Percentiles rank a stretch among this genome's conserved stretches.
Evolutionary conservation across 2,797 vertebrate species (phyloP).

Genomic region (Dicrostonyx torquatus): DNA sequence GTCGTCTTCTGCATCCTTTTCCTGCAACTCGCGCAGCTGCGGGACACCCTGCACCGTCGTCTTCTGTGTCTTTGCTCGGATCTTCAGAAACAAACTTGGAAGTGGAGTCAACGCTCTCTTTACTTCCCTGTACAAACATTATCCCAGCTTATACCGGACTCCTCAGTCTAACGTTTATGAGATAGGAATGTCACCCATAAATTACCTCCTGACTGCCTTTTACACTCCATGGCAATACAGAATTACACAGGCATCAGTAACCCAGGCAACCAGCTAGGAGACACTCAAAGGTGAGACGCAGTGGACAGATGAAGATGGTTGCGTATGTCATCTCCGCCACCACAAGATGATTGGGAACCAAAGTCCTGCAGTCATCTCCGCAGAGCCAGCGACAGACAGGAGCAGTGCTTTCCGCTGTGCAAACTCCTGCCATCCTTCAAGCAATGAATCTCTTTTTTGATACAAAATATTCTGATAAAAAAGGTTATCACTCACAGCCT

Average conservation of each 20-base stretch:
- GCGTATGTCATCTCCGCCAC: neutral
- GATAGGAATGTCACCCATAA: neutral
- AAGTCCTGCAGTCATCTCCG: neutral
- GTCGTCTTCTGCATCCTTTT: neutral
- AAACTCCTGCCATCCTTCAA: neutral
- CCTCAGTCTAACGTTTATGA: slow-evolving; percentile 1
- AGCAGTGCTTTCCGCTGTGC: neutral
- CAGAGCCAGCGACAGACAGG: neutral
- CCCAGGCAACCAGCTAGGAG: neutral
- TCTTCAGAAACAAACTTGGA: neutral
- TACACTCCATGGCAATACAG: neutral
- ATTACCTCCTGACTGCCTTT: neutral
- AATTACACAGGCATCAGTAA: neutral
- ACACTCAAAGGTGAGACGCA: neutral
- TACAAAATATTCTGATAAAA: neutral
- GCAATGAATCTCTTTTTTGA: neutral
- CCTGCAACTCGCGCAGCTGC: neutral
- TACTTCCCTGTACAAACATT: neutral
- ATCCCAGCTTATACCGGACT: neutral
- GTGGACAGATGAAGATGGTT: neutral
- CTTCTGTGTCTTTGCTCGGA: neutral
- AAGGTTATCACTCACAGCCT: neutral
- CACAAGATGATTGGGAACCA: neutral
- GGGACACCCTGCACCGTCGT: neutral
- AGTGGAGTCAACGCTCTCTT: neutral